phyloP scores from a whole-genome alignment of 2,888 invertebrate species.

The Tolmerus cingulatus region DNA sequence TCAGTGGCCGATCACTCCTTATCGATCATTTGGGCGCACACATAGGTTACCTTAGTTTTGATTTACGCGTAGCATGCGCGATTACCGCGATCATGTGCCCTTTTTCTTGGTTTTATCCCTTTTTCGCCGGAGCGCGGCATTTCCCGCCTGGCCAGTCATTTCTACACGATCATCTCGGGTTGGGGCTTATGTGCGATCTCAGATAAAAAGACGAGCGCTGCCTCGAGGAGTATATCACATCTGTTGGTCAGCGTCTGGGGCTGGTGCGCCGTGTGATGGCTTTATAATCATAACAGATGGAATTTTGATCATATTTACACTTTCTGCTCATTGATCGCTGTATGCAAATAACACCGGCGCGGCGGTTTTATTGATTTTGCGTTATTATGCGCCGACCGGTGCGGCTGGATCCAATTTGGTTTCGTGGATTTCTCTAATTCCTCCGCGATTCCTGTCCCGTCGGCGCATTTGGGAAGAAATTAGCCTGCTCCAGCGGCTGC shows the following conservation, averaged over 20 bases:
- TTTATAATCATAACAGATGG: conserved; percentile 42
- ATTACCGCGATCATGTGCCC: conserved; percentile 28
- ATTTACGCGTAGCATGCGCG: conserved; percentile 37
- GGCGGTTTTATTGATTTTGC: not conserved
- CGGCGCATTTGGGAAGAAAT: not conserved
- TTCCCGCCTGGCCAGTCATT: conserved; percentile 10
- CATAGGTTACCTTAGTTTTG: conserved; percentile 28
- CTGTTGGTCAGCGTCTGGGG: conserved; percentile 13
- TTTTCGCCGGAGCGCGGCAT: not conserved
- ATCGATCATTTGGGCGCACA: conserved; percentile 30
- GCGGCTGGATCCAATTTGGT: not conserved
- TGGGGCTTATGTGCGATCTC: conserved; percentile 12
- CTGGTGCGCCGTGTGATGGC: conserved; percentile 12
- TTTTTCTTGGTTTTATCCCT: conserved; percentile 9
- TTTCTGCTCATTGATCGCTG: not conserved
- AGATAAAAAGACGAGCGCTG: conserved; percentile 34
- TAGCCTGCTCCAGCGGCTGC: not conserved
- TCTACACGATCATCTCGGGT: conserved; percentile 24
- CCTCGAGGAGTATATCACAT: conserved; percentile 39
- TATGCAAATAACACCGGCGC: not conserved
- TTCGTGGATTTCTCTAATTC: not conserved
- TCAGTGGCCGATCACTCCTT: conserved; percentile 34
- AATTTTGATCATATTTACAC: conserved; percentile 30
- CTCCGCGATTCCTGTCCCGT: not conserved
- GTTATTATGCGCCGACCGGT: not conserved